Evolutionary conservation across 2,888 invertebrate species (phyloP).

Genomic region (Erebia epiphron): DNA sequence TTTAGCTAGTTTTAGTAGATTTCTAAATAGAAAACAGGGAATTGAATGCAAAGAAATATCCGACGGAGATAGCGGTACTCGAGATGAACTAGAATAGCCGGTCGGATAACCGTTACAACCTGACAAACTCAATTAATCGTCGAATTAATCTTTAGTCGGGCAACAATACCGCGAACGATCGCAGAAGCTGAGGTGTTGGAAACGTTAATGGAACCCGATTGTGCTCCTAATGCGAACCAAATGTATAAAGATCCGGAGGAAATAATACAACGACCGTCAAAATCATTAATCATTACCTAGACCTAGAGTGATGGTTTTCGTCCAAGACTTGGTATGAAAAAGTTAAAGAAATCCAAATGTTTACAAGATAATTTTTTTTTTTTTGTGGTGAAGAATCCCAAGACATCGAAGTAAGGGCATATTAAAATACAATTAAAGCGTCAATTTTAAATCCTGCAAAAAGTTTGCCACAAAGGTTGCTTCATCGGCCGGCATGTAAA

Average conservation of each 20-base stretch:
- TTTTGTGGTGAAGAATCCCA: not conserved
- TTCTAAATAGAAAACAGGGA: conserved; percentile 39
- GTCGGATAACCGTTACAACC: conserved; percentile 69
- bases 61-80: conserved; percentile 66
- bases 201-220: conserved; percentile 9
- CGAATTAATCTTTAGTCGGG: conserved; percentile 46
- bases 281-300: not conserved
- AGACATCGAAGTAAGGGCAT: no score
- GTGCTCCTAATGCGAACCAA: not conserved
- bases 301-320: no score
- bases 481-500: conserved; percentile 2
- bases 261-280: not conserved
- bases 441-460: conserved; percentile 5
- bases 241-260: not conserved
- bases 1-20: conserved; percentile 32
- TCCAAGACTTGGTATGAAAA: not conserved
- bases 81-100: conserved; percentile 73
- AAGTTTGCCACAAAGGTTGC: conserved; percentile 1
- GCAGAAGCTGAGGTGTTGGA: conserved; percentile 21
- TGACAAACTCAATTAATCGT: conserved; percentile 68
- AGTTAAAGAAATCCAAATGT: not conserved
- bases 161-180: conserved; percentile 36
- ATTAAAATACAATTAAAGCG: not conserved
- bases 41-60: conserved; percentile 54
- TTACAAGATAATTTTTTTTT: not conserved